Percentiles rank a stretch among this genome's conserved stretches.
Evolutionary conservation across 2,888 invertebrate species (phyloP).

Genomic region (Heliconius charithonia): DNA sequence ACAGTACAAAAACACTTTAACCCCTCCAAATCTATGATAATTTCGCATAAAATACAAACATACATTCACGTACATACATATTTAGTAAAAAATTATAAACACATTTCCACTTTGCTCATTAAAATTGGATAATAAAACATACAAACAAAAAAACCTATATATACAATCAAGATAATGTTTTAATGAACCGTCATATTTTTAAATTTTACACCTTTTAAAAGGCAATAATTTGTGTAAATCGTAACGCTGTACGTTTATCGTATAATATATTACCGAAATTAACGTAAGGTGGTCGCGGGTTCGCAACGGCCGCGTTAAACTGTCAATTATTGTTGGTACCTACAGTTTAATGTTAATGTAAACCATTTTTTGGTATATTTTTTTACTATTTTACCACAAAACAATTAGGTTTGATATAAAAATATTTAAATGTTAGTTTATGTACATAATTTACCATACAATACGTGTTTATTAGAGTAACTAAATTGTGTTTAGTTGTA

Average conservation of each 20-base stretch:
- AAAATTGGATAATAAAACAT: background rate
- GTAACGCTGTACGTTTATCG: slow-evolving; percentile 28
- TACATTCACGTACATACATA: background rate
- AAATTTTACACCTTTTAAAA: slow-evolving; percentile 38
- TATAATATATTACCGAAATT: slow-evolving; percentile 24
- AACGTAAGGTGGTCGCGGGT: slow-evolving; percentile 19
- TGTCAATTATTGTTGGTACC: background rate
- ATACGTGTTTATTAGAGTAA: too few relatives aligned
- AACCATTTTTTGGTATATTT: background rate
- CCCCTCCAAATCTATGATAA: background rate
- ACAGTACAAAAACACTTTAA: background rate
- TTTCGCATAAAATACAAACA: background rate
- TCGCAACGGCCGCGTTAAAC: slow-evolving; percentile 22
- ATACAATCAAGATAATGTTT: slow-evolving; percentile 32
- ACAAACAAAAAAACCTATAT: background rate
- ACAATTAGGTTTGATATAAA: background rate
- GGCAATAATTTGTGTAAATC: slow-evolving; percentile 27
- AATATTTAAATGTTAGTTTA: background rate
- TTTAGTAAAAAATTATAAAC: background rate
- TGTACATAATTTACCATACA: too few relatives aligned
- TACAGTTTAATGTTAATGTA: background rate
- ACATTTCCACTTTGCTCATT: background rate
- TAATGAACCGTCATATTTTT: slow-evolving; percentile 31
- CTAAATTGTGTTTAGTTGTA: too few relatives aligned
- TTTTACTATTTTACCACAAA: background rate